Percentiles rank a stretch among this genome's conserved stretches.
Conservation (phyloP, 1,140 invertebrate genomes). For the Drosophila obscura region DNA sequence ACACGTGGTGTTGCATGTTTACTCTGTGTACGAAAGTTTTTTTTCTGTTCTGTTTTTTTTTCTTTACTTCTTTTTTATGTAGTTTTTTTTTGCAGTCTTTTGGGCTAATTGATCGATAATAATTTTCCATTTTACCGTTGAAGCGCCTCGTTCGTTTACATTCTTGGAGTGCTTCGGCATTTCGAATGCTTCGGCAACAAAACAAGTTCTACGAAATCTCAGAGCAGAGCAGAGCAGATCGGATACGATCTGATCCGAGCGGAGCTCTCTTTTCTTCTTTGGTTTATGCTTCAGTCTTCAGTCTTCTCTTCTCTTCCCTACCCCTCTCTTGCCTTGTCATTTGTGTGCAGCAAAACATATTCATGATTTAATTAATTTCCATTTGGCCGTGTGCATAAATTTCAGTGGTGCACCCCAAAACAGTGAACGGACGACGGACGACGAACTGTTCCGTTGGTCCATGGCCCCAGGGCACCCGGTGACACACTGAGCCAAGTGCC, state of each 20-base stretch:
- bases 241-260: too few species aligned
- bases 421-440: constrained; percentile 28
- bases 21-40: constrained; percentile 29
- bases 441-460: constrained; percentile 58
- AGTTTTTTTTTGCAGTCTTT: constrained; percentile 67
- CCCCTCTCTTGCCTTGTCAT: constrained; percentile 3
- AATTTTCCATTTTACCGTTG: constrained; percentile 83
- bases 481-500: constrained; percentile 35
- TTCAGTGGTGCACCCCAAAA: constrained; percentile 60
- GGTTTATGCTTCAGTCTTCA: constrained; percentile 8
- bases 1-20: constrained; percentile 62
- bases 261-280: constrained; percentile 20
- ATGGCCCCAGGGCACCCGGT: constrained; percentile 42
- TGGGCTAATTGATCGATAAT: constrained; percentile 83
- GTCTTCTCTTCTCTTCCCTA: too few species aligned
- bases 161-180: constrained; percentile 50
- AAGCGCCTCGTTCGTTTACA: constrained; percentile 82
- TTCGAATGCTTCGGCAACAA: constrained; percentile 40
- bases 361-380: constrained; percentile 79
- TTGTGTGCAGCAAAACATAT: constrained; percentile 56
- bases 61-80: neutral
- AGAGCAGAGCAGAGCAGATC: constrained; percentile 5
- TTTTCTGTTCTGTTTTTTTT: constrained; percentile 4
- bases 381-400: constrained; percentile 58
- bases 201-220: constrained; percentile 69